A percentile compares a stretch with the other conserved stretches of the same genome.
phyloP scores from a whole-genome alignment of 2,888 invertebrate genomes.

The Parnassius glacialis region DNA sequence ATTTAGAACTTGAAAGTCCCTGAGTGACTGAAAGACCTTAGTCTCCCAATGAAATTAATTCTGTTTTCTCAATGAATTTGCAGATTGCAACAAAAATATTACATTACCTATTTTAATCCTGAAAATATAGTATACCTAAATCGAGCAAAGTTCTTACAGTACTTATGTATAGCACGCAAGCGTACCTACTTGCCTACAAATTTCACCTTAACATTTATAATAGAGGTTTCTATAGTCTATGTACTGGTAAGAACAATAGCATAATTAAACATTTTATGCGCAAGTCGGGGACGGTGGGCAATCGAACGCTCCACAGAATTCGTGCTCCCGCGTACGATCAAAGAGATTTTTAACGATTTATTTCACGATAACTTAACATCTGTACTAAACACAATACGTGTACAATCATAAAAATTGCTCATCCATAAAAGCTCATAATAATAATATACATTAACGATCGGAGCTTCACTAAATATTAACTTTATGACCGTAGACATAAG shows the following conservation, averaged over 20 bases:
- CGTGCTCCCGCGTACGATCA: slow-evolving; percentile 39
- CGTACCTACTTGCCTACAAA: neutral
- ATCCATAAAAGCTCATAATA: slow-evolving; percentile 70
- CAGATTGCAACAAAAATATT: too few species aligned
- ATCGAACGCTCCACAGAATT: slow-evolving; percentile 19
- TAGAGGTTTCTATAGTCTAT: slow-evolving; percentile 11
- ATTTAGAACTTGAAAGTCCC: too few species aligned
- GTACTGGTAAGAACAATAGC: slow-evolving; percentile 28
- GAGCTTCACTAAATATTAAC: slow-evolving; percentile 31
- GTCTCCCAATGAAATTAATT: too few species aligned
- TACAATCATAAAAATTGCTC: slow-evolving; percentile 75
- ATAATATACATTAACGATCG: slow-evolving; percentile 56
- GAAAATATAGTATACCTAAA: too few species aligned
- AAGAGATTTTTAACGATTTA: slow-evolving; percentile 43
- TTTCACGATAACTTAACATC: slow-evolving; percentile 38
- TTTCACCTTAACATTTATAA: slow-evolving; percentile 3
- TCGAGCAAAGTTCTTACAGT: too few species aligned
- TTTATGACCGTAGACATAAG: slow-evolving; percentile 36
- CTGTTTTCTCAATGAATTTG: too few species aligned
- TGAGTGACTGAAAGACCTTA: too few species aligned
- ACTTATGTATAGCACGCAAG: too few species aligned
- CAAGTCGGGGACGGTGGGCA: slow-evolving; percentile 9
- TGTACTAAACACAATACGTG: slow-evolving; percentile 50
- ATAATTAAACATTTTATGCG: slow-evolving; percentile 29
- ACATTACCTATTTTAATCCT: too few species aligned